phyloP scores from a whole-genome alignment of 2,113 vertebrate species.

The Entelurus aequoreus region DNA sequence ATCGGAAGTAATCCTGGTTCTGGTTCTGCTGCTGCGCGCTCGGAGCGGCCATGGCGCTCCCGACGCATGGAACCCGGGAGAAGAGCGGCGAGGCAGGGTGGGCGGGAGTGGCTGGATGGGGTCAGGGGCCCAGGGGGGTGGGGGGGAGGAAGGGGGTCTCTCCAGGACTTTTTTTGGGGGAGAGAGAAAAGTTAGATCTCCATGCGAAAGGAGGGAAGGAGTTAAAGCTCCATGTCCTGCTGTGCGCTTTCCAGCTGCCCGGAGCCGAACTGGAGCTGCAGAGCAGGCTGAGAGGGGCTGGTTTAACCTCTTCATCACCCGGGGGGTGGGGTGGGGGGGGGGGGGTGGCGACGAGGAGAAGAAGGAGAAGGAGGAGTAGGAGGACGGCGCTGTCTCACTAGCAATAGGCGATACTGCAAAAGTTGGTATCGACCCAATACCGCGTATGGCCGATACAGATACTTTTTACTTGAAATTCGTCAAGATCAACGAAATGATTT shows the following conservation, averaged over 20 bases:
- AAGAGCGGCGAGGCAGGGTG: neutral
- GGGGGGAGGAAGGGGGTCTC: neutral
- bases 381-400: conserved; percentile 41
- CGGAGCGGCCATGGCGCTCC: conserved; percentile 77
- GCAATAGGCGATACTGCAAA: too few relatives aligned
- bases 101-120: neutral
- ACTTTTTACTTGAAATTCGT: too few relatives aligned
- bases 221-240: conserved; percentile 39
- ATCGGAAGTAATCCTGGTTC: conserved; percentile 76
- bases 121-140: neutral
- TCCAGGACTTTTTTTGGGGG: conserved; percentile 4
- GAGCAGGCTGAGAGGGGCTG: conserved; percentile 38
- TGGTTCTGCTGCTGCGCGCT: conserved; percentile 68
- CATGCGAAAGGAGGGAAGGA: conserved; percentile 32
- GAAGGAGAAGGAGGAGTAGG: neutral
- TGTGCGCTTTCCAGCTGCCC: conserved; percentile 10
- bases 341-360: neutral
- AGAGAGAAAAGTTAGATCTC: conserved; percentile 21
- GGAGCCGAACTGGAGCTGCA: conserved; percentile 16
- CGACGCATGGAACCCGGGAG: conserved; percentile 54
- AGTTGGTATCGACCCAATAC: too few relatives aligned
- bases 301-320: conserved; percentile 62
- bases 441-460: too few relatives aligned
- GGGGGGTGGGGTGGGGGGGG: conserved; percentile 13
- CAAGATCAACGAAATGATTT: too few relatives aligned